Base-by-base conservation (phyloP, 1,140 invertebrate genomes). In the Tetramorium parvispinum region DNA sequence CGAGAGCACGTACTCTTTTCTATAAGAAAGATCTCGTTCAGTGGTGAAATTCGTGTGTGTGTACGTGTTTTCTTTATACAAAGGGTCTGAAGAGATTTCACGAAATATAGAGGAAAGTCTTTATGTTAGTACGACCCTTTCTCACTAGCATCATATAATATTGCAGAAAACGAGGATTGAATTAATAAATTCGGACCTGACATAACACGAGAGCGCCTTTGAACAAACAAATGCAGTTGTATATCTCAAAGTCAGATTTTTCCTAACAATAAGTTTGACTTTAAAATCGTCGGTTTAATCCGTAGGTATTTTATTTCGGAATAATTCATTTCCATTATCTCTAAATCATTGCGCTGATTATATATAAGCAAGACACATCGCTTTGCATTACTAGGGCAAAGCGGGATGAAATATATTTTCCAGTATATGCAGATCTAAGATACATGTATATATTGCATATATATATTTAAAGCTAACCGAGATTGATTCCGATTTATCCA, bases 1-100 rank as follows among this genome's bases (percentile, higher is more conserved):
- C 73, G 43, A 57, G 70, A 61, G 75, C 89, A 90, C 89, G 89
- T 90, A 32, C 32, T 87, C 85, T 53, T 27, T n/a, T 53, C 21
- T 75, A 87, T 53, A 76, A 82, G 21, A 73, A 21, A 40, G n/a
- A 63, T 55, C 13, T 65, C 27, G 6, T 81, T 73, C 43, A 43
- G 21, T 27, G 27, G 61, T 13, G 7, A 73, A 75, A 83, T 61
- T 73, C 68, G 13, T 71, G 46, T 13, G 76, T 55, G 51, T n/a
- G 11, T 32, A 0, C 0, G 10, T 27, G 53, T 46, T 75, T 73
- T 5, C 24, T 83, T 59, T 46, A 24, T 73, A 46, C 0, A 43
- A 13, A 16, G 13, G 11, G 24, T 0, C 27, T 21, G 18, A 73
- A 71, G 59, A 53, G 66, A 82, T 73, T 82, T 82, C 57, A 85